A percentile compares a stretch with the other conserved stretches of the same genome.
Evolutionary conservation across 2,797 vertebrate genomes (phyloP).

Genomic region (Crenichthys baileyi): DNA sequence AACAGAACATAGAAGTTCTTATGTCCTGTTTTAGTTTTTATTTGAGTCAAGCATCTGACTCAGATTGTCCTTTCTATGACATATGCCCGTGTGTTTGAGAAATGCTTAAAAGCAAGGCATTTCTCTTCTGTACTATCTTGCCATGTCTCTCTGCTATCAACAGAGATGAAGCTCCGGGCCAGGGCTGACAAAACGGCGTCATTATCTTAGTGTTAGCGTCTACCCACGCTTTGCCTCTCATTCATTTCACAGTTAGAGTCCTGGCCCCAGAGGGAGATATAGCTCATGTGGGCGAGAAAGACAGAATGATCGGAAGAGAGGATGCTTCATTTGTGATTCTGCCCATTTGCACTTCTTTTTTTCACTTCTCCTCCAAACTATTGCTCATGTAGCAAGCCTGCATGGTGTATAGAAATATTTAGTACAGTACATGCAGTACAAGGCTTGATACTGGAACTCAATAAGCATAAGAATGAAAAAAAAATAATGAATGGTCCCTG

Average conservation of each 20-base stretch:
- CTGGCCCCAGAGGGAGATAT: slow-evolving; percentile 58
- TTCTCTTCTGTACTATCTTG: slow-evolving; percentile 43
- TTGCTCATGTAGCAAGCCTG: slow-evolving; percentile 37
- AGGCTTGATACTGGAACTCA: slow-evolving; percentile 21
- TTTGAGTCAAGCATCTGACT: slow-evolving; percentile 28
- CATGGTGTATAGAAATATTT: slow-evolving; percentile 44
- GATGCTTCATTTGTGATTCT: slow-evolving; percentile 48
- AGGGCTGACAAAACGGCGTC: slow-evolving; percentile 72
- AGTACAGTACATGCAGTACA: slow-evolving; percentile 39
- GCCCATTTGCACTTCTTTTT: slow-evolving; percentile 20
- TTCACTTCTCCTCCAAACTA: slow-evolving; percentile 17
- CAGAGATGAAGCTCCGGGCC: slow-evolving; percentile 62
- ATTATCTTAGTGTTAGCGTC: slow-evolving; percentile 74
- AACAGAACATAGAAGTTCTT: slow-evolving; percentile 37
- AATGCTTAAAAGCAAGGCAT: slow-evolving; percentile 18
- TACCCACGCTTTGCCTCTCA: slow-evolving; percentile 72
- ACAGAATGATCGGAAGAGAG: slow-evolving; percentile 44
- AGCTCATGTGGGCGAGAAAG: slow-evolving; percentile 56
- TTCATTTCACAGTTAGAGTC: slow-evolving; percentile 71
- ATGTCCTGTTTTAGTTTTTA: slow-evolving; percentile 44
- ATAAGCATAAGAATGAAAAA: slow-evolving; percentile 18
- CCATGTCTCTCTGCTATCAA: slow-evolving; percentile 53
- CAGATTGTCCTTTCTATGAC: slow-evolving; percentile 13
- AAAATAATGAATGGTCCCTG: slow-evolving; percentile 2
- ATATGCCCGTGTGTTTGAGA: slow-evolving; percentile 32